A percentile compares a stretch with the other conserved stretches of the same genome.
These are phyloP conservation scores for Ginglymostoma cirratum DNA, from an alignment of 2,113 vertebrate species.

Conservation along the genomic window DNA sequence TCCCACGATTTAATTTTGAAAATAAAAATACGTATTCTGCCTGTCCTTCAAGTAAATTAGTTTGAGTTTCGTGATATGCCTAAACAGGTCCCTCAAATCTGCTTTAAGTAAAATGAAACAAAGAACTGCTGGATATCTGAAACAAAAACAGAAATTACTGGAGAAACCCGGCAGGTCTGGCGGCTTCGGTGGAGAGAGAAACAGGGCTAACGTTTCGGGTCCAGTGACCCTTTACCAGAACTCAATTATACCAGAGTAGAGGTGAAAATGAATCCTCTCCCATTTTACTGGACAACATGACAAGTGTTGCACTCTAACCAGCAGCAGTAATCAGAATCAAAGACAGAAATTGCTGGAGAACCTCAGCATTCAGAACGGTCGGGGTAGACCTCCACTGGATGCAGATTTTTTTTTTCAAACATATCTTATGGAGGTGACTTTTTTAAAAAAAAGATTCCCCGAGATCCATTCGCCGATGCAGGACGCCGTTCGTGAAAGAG, in stretches of 20 bases:
- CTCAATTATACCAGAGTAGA: slow-evolving; percentile 56
- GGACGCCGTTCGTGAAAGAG: not conserved
- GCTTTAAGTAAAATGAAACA: slow-evolving; percentile 46
- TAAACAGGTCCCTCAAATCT: slow-evolving; percentile 67
- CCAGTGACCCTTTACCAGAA: too few species aligned
- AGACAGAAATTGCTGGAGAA: too few species aligned
- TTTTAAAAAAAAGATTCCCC: not conserved
- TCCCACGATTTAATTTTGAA: too few species aligned
- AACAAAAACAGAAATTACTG: too few species aligned
- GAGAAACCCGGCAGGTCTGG: too few species aligned
- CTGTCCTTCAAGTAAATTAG: slow-evolving; percentile 74
- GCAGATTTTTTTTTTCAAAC: not conserved
- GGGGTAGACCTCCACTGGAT: not conserved
- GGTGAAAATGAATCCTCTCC: slow-evolving; percentile 55
- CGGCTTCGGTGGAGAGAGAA: too few species aligned
- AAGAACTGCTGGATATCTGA: too few species aligned
- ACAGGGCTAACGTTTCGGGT: too few species aligned
- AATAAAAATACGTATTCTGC: slow-evolving; percentile 50
- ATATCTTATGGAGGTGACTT: not conserved
- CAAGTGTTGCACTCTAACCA: slow-evolving; percentile 50
- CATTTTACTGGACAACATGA: slow-evolving; percentile 50
- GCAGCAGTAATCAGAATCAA: not conserved
- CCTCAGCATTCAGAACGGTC: not conserved
- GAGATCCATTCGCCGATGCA: not conserved
- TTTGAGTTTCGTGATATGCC: slow-evolving; percentile 65